Evolutionary conservation across 64 coral and sea anemone species (phyloP).

Genomic region (Acropora yongei): DNA sequence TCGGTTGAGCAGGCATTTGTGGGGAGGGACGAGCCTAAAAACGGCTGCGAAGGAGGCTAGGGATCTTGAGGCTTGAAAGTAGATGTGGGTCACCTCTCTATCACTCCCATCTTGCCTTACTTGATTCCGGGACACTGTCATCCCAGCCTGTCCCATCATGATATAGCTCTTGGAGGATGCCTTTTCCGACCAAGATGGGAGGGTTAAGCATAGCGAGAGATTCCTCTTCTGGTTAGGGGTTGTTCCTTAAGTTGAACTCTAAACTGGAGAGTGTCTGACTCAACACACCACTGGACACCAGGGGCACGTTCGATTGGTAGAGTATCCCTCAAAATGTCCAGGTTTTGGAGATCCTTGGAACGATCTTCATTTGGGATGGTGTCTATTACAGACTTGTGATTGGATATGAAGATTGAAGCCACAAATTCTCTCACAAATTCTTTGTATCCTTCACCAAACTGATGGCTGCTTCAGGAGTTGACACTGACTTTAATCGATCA

Average conservation of each 20-base stretch:
- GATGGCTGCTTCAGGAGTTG: background rate
- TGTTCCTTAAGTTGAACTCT: slow-evolving; percentile 8
- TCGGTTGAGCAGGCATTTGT: too few species aligned
- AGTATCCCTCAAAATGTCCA: background rate
- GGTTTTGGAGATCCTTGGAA: background rate
- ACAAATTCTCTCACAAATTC: background rate
- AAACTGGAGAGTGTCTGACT: slow-evolving; percentile 35
- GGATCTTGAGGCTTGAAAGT: background rate
- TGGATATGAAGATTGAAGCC: slow-evolving; percentile 25
- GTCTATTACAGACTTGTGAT: slow-evolving; percentile 1
- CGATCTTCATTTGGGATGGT: background rate
- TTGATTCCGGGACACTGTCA: background rate
- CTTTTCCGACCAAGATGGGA: background rate
- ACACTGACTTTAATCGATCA: slow-evolving; percentile 5
- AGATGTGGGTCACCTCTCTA: slow-evolving; percentile 15
- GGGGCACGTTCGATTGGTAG: background rate
- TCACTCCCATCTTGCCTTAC: background rate
- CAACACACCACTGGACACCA: slow-evolving; percentile 26
- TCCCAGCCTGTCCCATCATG: slow-evolving; percentile 8
- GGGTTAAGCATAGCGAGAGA: background rate
- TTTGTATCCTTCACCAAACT: background rate
- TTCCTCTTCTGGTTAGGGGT: background rate
- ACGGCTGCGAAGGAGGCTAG: too few species aligned
- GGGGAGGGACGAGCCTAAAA: too few species aligned
- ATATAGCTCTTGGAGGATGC: background rate